These are phyloP conservation scores for Porites lutea DNA, from an alignment of 64 coral and sea anemone species.

Conservation along the genomic window DNA sequence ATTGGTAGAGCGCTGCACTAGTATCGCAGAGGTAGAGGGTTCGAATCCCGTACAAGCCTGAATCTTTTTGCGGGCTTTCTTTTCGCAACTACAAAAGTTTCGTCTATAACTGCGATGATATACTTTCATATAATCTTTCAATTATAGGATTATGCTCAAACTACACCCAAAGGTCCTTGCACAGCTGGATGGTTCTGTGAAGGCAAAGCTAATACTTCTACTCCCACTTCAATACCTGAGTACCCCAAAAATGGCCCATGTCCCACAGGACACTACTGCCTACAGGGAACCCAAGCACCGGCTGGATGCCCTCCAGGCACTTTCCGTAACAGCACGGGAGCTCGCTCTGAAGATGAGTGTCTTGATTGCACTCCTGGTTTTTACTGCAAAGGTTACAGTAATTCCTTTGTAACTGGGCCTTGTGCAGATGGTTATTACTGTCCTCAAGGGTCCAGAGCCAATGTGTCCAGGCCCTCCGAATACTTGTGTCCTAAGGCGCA, in stretches of 20 bases:
- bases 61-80: too few relatives aligned
- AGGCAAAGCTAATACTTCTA: conserved; percentile 72
- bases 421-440: conserved; percentile 88
- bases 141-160: conserved; percentile 25
- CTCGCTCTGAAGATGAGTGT: conserved; percentile 75
- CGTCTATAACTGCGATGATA: too few relatives aligned
- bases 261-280: conserved; percentile 80
- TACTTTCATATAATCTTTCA: background rate
- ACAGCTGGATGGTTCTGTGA: conserved; percentile 85
- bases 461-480: conserved; percentile 79
- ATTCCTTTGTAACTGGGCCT: conserved; percentile 70
- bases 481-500: conserved; percentile 81
- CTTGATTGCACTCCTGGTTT: conserved; percentile 91
- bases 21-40: too few relatives aligned
- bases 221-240: conserved; percentile 62
- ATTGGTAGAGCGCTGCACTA: too few relatives aligned
- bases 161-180: conserved; percentile 71
- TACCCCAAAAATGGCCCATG: conserved; percentile 85
- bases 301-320: conserved; percentile 87
- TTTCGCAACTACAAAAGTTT: background rate
- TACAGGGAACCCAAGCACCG: conserved; percentile 73
- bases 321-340: conserved; percentile 95
- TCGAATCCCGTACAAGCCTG: too few relatives aligned
- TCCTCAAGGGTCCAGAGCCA: conserved; percentile 79
- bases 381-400: conserved; percentile 84